Conservation (phyloP, 2,888 invertebrate genomes). For the Pristionchus japonicus region DNA sequence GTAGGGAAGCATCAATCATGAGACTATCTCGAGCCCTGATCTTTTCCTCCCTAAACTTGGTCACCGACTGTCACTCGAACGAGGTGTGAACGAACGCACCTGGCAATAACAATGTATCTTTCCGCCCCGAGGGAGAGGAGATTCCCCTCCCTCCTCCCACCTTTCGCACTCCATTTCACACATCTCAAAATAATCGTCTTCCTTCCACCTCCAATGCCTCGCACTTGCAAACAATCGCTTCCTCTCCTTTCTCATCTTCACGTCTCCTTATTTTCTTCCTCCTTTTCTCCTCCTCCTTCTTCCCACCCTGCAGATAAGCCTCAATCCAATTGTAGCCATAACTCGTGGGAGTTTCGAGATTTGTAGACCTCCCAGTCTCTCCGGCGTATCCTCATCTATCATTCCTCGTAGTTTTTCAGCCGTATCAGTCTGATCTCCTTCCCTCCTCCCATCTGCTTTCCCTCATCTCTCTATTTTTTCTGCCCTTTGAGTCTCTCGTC, state of each 20-base stretch:
- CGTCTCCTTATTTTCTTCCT: not conserved
- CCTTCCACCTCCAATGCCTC: not conserved
- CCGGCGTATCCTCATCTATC: conserved; percentile 10
- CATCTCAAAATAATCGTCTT: conserved; percentile 30
- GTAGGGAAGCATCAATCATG: conserved; percentile 16
- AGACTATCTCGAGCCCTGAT: not conserved
- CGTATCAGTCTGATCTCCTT: not conserved
- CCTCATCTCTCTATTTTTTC: conserved; percentile 24
- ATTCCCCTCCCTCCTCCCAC: not conserved
- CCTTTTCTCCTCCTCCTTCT: not conserved
- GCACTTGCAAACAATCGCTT: conserved; percentile 11
- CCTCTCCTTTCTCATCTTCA: not conserved
- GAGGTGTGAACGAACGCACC: conserved; percentile 21
- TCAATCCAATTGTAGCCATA: not conserved
- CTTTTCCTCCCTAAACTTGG: conserved; percentile 8
- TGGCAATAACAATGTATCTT: conserved; percentile 10
- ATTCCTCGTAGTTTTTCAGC: not conserved
- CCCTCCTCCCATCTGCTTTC: not conserved
- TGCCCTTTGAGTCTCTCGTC: conserved; percentile 17
- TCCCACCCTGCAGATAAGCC: not conserved
- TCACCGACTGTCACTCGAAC: conserved; percentile 1
- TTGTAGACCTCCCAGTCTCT: not conserved
- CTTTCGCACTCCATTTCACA: conserved; percentile 4
- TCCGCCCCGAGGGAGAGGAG: not conserved
- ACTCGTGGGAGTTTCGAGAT: conserved; percentile 16